Evolutionary conservation across 2,113 vertebrate species (phyloP).

Genomic region (Dipodomys ordii): DNA sequence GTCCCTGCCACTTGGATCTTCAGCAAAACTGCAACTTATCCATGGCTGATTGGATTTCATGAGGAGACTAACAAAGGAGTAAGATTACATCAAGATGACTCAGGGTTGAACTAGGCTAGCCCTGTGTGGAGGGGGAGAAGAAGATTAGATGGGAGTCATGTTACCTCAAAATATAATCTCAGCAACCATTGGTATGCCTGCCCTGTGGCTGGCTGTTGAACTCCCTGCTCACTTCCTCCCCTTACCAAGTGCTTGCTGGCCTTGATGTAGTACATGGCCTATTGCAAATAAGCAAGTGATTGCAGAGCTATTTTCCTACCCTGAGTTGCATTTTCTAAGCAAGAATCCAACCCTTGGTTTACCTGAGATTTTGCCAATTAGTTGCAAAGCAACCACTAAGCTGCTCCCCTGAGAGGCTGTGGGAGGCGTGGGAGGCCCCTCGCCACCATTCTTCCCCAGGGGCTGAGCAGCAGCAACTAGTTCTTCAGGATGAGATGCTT

Average conservation of each 20-base stretch:
- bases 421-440: not conserved
- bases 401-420: not conserved
- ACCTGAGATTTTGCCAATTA: not conserved
- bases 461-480: not conserved
- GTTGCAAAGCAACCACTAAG: not conserved
- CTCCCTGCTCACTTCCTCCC: not conserved
- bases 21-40: not conserved
- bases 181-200: not conserved
- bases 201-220: not conserved
- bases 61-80: not conserved
- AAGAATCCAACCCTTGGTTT: constrained; percentile 17
- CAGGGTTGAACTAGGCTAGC: not conserved
- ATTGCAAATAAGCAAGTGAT: not conserved
- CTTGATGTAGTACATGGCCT: not conserved
- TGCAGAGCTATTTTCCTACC: not conserved
- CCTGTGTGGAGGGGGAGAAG: not conserved
- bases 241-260: not conserved
- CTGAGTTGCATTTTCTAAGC: not conserved
- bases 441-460: not conserved
- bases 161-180: not conserved
- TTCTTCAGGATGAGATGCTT: not conserved
- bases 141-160: not conserved
- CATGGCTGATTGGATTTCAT: not conserved
- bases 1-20: not conserved
- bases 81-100: not conserved